Evolutionary conservation across 2,888 invertebrate genomes (phyloP).

Genomic region (Cephus sareptanus): DNA sequence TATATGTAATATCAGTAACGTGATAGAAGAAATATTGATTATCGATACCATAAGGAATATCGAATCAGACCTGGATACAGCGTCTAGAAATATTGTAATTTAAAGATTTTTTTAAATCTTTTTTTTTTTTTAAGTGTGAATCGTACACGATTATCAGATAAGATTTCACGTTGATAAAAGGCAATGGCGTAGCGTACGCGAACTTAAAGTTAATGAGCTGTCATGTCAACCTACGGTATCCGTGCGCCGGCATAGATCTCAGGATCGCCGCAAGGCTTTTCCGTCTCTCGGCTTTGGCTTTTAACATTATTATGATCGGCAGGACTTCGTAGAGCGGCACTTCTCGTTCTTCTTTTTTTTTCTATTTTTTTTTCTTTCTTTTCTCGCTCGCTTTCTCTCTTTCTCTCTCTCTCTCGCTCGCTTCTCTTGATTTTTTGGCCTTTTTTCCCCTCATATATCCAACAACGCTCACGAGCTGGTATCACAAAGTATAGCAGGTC

Average conservation of each 20-base stretch:
- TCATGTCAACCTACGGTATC: constrained; percentile 18
- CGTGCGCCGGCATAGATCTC: constrained; percentile 17
- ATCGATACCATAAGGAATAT: background rate
- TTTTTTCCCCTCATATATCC: background rate
- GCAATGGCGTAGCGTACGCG: constrained; percentile 13
- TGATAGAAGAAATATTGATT: background rate
- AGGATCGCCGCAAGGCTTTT: constrained; percentile 15
- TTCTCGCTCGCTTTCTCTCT: background rate
- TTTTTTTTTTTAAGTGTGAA: background rate
- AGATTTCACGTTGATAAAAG: constrained; percentile 5
- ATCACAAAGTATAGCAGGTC: background rate
- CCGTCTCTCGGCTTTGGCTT: constrained; percentile 11
- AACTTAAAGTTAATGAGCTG: constrained; percentile 22
- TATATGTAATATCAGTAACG: background rate
- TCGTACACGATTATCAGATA: constrained; percentile 7
- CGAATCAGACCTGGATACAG: background rate
- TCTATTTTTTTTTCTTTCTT: background rate
- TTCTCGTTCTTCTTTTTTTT: background rate
- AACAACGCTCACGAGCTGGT: background rate
- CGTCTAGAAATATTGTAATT: background rate
- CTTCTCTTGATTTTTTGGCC: background rate
- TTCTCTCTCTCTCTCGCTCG: background rate
- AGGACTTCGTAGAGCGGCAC: constrained; percentile 1
- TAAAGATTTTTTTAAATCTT: background rate
- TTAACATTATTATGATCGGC: constrained; percentile 7